Conservation (phyloP, 1,140 invertebrate genomes). For the Thereuonema tuberculata region DNA sequence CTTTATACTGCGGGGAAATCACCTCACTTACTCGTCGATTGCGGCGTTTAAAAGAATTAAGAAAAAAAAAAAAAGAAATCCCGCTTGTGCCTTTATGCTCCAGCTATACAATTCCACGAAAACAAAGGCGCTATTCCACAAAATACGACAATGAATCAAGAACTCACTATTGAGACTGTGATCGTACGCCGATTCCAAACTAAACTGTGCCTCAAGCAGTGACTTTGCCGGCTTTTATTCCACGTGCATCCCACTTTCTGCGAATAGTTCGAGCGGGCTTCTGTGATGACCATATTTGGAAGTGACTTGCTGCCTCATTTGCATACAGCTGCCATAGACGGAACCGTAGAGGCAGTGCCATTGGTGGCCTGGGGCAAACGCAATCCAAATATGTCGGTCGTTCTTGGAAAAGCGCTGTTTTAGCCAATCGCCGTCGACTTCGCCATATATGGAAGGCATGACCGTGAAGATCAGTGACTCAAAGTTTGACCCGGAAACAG, state of each 20-base stretch:
- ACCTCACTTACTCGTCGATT: too few species aligned
- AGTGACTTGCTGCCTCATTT: background rate
- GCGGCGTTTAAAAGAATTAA: background rate
- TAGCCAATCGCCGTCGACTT: background rate
- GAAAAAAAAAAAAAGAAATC: background rate
- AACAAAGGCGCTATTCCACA: background rate
- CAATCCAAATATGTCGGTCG: background rate
- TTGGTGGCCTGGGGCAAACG: background rate
- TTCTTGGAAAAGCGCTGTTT: background rate
- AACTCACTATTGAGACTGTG: background rate
- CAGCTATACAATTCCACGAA: background rate
- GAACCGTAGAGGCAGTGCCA: background rate
- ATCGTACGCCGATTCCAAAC: background rate
- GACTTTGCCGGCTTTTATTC: constrained; percentile 2
- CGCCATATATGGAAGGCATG: background rate
- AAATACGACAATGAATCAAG: background rate
- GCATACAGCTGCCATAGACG: background rate
- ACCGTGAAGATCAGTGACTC: background rate
- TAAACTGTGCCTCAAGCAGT: background rate
- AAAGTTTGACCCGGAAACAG: background rate
- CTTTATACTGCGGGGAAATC: too few species aligned
- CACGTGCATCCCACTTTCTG: background rate
- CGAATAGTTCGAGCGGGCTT: background rate
- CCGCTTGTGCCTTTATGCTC: background rate
- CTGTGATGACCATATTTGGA: background rate